These are phyloP conservation scores for Bombus breviceps DNA, from an alignment of 1,140 invertebrate genomes.

Conservation along the genomic window DNA sequence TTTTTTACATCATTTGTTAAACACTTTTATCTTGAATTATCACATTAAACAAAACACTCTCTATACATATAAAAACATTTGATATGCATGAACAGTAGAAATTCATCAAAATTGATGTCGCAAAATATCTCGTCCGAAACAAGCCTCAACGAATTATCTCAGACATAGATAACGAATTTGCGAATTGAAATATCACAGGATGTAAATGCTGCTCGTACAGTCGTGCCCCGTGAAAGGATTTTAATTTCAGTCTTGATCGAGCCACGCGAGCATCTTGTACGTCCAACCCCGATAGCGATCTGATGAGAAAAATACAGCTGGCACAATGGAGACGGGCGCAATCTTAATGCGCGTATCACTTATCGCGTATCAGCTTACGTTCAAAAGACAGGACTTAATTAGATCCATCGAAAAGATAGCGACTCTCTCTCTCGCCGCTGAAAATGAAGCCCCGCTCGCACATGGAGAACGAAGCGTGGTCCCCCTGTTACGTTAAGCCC, in stretches of 20 bases:
- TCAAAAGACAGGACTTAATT: slow-evolving; percentile 50
- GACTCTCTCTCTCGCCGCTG: neutral
- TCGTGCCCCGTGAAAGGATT: slow-evolving; percentile 18
- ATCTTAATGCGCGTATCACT: slow-evolving; percentile 33
- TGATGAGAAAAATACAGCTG: slow-evolving; percentile 32
- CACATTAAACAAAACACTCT: no score
- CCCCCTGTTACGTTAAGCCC: neutral
- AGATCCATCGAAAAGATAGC: slow-evolving; percentile 39
- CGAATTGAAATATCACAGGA: slow-evolving; percentile 19
- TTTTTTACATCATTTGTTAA: no score
- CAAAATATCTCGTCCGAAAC: neutral
- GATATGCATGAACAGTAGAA: no score
- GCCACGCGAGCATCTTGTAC: neutral
- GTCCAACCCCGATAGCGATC: slow-evolving; percentile 20
- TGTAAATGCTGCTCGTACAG: neutral
- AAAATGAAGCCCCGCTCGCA: slow-evolving; percentile 7
- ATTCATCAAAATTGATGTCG: no score
- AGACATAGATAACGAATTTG: neutral
- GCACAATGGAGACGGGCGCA: slow-evolving; percentile 31
- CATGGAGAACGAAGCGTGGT: neutral
- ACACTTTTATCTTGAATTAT: no score
- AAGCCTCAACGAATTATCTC: neutral
- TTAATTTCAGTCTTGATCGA: slow-evolving; percentile 25
- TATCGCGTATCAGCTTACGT: slow-evolving; percentile 36
- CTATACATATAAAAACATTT: no score